phyloP scores from a whole-genome alignment of 1,140 invertebrate genomes.

The Pristionchus pacificus region DNA sequence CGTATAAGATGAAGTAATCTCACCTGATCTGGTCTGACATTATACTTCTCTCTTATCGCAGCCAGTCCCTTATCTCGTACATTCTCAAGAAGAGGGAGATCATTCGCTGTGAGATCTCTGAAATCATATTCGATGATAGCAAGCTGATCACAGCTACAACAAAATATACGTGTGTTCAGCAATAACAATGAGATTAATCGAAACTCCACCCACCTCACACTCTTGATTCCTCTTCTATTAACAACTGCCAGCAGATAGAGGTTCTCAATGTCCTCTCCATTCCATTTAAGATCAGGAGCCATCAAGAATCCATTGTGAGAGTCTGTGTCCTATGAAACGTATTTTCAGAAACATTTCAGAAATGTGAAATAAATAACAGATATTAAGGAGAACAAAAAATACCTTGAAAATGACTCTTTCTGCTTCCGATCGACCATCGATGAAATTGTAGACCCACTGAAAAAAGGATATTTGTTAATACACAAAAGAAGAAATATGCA shows the following conservation, averaged over 20 bases:
- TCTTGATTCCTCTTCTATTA: constrained; percentile 71
- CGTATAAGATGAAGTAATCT: constrained; percentile 33
- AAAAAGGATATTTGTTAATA: constrained; percentile 46
- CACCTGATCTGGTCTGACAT: constrained; percentile 69
- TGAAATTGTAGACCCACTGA: constrained; percentile 92
- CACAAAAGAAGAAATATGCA: no score
- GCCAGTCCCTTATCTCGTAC: constrained; percentile 71
- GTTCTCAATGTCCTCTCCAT: constrained; percentile 71
- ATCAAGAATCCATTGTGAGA: constrained; percentile 78
- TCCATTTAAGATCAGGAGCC: constrained; percentile 89
- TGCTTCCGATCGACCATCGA: constrained; percentile 80
- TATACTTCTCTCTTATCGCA: constrained; percentile 76
- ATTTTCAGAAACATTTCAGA: no score
- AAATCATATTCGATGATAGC: constrained; percentile 11
- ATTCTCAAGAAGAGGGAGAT: constrained; percentile 79
- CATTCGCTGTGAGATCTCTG: constrained; percentile 71
- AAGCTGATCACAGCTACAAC: no score
- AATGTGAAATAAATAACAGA: no score
- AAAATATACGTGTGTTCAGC: no score
- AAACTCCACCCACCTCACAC: constrained; percentile 62
- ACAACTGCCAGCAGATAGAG: constrained; percentile 80
- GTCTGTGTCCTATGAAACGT: constrained; percentile 66
- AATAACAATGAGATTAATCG: no score
- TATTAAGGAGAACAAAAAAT: not conserved
- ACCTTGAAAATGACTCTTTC: constrained; percentile 77